Base-by-base conservation (phyloP, 2,113 vertebrate genomes). In the Atractosteus spatula region DNA sequence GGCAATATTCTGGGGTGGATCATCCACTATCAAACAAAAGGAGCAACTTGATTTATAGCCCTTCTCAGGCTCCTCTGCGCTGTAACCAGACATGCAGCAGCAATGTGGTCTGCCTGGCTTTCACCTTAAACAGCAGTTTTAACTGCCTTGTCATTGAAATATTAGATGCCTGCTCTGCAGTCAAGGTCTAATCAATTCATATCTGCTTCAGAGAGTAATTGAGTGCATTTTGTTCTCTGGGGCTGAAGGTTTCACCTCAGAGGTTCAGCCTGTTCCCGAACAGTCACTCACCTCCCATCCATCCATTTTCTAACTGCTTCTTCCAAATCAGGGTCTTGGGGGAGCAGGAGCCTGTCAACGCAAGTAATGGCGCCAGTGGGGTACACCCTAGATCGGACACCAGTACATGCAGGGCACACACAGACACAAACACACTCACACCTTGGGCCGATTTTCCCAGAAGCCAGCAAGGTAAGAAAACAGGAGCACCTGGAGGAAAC, bases 101-200 rank as follows among this genome's bases (percentile, higher is more conserved):
- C 29, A 29, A 29, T 29, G 41, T 44, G 59, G 55, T 66, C 56
- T 41, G 55, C 79, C 65, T 44, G 3, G 72, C 79, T 29, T 29
- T 29, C 29, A 29, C 29, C 29, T 29, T 29, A 29, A 16, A 3
- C 57, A 62, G 71, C 66, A 73, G 71, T 78, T 78, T 76, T 71
- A 83, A 78, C 71, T 81, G 84, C 82, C 69, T 72, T 51, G 79
- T 81, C 78, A 79, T 71, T 84, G 78, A 87, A 78, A 78, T 76
- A 72, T 76, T 74, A 64, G 73, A 72, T 81, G 78, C 78, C 42
- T 71, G 66, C 74, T 85, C 84, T 85, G 85, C 86, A 85, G 66
- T 84, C 76, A 71, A 80, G 76, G 65, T 67, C 77, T 78, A 78
- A 85, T 86, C 86, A 86, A 80, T 88, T 77, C 64, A 76, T 72